Conservation (phyloP, 2,113 vertebrate genomes). For the Brachyhypopomus gauderio region DNA sequence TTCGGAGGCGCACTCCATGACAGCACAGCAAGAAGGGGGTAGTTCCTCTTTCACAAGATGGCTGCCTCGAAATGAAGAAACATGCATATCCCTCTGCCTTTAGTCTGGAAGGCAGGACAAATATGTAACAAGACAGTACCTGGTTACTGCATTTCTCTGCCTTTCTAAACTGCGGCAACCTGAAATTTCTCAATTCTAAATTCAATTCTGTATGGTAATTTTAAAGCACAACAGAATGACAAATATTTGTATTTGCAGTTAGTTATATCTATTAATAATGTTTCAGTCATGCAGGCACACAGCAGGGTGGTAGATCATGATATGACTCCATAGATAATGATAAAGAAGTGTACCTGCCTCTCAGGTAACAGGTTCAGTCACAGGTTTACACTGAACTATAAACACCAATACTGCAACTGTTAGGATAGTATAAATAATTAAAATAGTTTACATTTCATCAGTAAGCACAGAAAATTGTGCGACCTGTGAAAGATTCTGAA, state of each 20-base stretch:
- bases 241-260: neutral
- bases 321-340: neutral
- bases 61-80: conserved; percentile 59
- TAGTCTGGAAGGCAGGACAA: neutral
- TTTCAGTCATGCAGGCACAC: neutral
- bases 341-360: neutral
- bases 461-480: conserved; percentile 9
- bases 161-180: neutral
- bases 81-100: conserved; percentile 1
- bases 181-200: neutral
- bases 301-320: neutral
- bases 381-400: neutral
- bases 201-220: neutral
- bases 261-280: no score
- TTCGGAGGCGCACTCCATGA: conserved; percentile 62
- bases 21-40: conserved; percentile 60
- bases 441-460: neutral
- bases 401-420: neutral
- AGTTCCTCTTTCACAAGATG: conserved; percentile 72
- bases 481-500: conserved; percentile 22
- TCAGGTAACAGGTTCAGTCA: neutral
- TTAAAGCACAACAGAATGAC: neutral
- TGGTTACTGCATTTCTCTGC: neutral
- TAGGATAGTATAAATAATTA: neutral
- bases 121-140: neutral